These are phyloP conservation scores for Rhadinocentrus ornatus DNA, from an alignment of 2,797 vertebrate species.

Conservation along the genomic window DNA sequence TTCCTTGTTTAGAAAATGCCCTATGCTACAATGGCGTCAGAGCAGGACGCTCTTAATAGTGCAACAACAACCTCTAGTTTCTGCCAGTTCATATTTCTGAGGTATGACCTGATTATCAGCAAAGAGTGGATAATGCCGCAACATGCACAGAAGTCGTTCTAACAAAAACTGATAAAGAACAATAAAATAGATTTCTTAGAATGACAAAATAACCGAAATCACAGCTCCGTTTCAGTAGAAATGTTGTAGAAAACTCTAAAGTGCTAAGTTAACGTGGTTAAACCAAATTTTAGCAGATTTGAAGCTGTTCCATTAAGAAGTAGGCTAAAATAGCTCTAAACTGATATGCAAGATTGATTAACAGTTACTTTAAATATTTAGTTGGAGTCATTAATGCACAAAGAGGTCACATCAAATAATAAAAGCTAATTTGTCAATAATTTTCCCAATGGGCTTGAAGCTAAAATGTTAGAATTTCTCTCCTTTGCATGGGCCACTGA, in stretches of 20 bases:
- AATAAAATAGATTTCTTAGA: neutral
- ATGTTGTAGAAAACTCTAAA: too few relatives aligned
- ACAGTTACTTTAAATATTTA: neutral
- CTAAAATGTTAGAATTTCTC: conserved; percentile 5
- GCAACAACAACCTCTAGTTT: too few relatives aligned
- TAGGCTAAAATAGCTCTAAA: neutral
- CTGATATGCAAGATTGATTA: neutral
- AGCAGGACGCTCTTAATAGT: too few relatives aligned
- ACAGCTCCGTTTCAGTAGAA: too few relatives aligned
- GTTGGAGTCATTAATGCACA: neutral
- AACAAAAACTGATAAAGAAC: neutral
- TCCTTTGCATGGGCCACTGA: conserved; percentile 7
- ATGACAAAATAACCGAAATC: neutral
- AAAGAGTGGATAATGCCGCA: too few relatives aligned
- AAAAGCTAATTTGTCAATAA: neutral
- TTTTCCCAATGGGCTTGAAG: neutral
- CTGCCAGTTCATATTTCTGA: too few relatives aligned
- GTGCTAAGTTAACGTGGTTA: too few relatives aligned
- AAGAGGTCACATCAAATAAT: neutral
- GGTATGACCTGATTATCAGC: neutral
- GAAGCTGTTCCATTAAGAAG: neutral
- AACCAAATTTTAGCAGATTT: neutral
- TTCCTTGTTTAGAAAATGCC: too few relatives aligned
- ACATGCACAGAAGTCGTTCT: too few relatives aligned
- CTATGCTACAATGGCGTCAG: neutral